Percentiles rank a stretch among this genome's conserved stretches.
These are phyloP conservation scores for Rhadina sibilatrix DNA, from an alignment of 2,113 vertebrate species.

Conservation along the genomic window DNA sequence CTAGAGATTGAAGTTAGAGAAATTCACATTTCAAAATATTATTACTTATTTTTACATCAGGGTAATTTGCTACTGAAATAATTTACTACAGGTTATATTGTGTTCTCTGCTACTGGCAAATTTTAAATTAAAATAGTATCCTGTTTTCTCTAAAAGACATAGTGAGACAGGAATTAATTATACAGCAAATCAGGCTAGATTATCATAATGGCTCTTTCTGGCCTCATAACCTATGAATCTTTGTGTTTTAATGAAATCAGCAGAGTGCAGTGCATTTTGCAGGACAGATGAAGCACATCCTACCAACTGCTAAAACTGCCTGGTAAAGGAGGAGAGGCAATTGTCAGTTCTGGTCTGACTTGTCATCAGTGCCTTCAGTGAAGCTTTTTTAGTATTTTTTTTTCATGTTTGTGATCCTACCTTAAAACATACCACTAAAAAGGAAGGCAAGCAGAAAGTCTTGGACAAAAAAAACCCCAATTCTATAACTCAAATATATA, in stretches of 20 bases:
- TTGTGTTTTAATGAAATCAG: constrained; percentile 25
- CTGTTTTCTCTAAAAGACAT: constrained; percentile 32
- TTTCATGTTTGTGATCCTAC: not conserved
- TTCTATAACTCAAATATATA: not conserved
- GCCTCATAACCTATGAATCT: constrained; percentile 30
- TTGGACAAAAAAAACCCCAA: not conserved
- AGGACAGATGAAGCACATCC: not conserved
- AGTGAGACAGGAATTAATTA: constrained; percentile 45
- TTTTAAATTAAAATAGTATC: constrained; percentile 42
- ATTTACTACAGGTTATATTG: constrained; percentile 18
- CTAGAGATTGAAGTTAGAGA: not conserved
- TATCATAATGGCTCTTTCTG: constrained; percentile 42
- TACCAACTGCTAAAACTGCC: not conserved
- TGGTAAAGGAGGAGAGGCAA: not conserved
- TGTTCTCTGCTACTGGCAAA: constrained; percentile 9
- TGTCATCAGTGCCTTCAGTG: not conserved
- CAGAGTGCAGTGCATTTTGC: not conserved
- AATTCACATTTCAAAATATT: constrained; percentile 28
- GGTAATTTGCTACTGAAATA: constrained; percentile 30
- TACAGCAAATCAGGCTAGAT: constrained; percentile 25
- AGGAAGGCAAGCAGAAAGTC: not conserved
- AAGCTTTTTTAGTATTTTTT: not conserved
- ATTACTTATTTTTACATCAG: constrained; percentile 5
- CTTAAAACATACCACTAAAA: not conserved
- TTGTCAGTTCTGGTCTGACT: not conserved